phyloP scores from a whole-genome alignment of 2,888 invertebrate species.

The Syritta pipiens region DNA sequence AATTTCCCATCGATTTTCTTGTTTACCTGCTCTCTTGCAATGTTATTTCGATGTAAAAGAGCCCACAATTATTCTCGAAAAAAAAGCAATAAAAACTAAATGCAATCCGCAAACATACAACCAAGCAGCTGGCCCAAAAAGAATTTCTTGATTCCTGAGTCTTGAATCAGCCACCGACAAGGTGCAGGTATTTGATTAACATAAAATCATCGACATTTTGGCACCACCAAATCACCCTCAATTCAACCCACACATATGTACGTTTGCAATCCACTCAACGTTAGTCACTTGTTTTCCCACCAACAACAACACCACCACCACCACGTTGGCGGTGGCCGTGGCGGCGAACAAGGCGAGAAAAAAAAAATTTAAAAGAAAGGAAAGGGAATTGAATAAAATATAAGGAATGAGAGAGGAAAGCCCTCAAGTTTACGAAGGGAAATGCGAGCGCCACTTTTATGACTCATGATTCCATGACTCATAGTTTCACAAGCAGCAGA shows the following conservation, averaged over 20 bases:
- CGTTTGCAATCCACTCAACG: constrained; percentile 7
- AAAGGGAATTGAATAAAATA: constrained; percentile 12
- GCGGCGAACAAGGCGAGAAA: constrained; percentile 11
- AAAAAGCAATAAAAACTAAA: background rate
- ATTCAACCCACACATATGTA: constrained; percentile 3
- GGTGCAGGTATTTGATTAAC: constrained; percentile 35
- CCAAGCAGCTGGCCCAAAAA: constrained; percentile 17
- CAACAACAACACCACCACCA: constrained; percentile 1
- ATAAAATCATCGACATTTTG: constrained; percentile 45
- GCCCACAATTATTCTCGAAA: too few species aligned
- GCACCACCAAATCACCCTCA: constrained; percentile 44
- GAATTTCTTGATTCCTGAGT: constrained; percentile 20
- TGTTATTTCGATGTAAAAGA: too few species aligned
- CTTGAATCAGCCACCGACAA: constrained; percentile 28
- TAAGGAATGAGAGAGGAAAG: constrained; percentile 51
- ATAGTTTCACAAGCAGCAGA: constrained; percentile 51
- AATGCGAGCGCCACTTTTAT: constrained; percentile 44
- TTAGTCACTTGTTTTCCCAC: constrained; percentile 31
- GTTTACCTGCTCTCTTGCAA: too few species aligned
- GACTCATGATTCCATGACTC: constrained; percentile 46
- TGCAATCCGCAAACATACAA: constrained; percentile 13
- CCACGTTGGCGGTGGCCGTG: background rate
- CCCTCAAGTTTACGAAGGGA: constrained; percentile 57
- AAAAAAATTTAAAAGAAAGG: too few species aligned
- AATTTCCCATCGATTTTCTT: too few species aligned